These are phyloP conservation scores for Quadroppia sp. DNA, from an alignment of 2,888 invertebrate species.

Conservation along the genomic window DNA sequence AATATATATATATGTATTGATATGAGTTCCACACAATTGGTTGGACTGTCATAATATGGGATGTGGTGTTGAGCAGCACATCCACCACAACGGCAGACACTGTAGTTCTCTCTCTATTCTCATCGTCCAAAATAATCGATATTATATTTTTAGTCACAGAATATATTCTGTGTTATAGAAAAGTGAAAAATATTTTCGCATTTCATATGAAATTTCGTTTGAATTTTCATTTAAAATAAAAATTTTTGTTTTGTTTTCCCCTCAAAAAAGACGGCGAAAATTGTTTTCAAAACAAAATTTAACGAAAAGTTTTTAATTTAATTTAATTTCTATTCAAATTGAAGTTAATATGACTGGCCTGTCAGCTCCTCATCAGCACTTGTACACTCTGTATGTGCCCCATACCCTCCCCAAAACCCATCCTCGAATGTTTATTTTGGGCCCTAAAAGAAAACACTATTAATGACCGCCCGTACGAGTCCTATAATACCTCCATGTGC, in stretches of 20 bases:
- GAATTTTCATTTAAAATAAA: too few relatives aligned
- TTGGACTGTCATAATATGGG: constrained; percentile 6
- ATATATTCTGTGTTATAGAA: too few relatives aligned
- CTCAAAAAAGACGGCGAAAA: too few relatives aligned
- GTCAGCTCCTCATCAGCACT: neutral
- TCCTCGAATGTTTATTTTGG: constrained; percentile 18
- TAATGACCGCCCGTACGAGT: constrained; percentile 14
- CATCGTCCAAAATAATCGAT: neutral
- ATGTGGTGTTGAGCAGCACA: neutral
- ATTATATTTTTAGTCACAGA: too few relatives aligned
- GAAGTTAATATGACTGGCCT: too few relatives aligned
- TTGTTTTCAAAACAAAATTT: too few relatives aligned
- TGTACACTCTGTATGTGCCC: neutral
- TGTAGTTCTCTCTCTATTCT: too few relatives aligned
- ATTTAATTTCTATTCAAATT: too few relatives aligned
- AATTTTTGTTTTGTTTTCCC: too few relatives aligned
- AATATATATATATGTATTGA: too few relatives aligned
- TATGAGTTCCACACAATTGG: neutral
- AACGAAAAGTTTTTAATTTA: neutral
- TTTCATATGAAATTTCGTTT: too few relatives aligned
- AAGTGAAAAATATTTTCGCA: too few relatives aligned
- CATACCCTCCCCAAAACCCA: neutral
- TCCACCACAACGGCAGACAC: neutral
- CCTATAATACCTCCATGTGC: constrained; percentile 16
- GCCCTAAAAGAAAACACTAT: neutral